Evolutionary conservation across 2,888 invertebrate species (phyloP).

Genomic region (Apamea anceps): DNA sequence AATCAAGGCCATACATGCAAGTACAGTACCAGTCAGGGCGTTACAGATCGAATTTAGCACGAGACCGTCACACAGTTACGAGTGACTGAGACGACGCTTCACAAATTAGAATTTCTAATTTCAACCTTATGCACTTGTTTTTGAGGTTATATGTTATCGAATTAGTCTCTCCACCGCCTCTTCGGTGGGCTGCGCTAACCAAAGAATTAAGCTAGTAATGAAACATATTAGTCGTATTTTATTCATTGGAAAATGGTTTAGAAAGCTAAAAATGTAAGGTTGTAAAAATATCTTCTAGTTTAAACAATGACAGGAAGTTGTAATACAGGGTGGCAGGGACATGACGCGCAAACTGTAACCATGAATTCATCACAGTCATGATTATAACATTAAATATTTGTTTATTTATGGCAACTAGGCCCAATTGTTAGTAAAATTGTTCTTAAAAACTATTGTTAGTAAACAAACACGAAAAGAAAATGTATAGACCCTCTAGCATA

Average conservation of each 20-base stretch:
- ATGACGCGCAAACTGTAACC: background rate
- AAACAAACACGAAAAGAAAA: too few species aligned
- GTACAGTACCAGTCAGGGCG: background rate
- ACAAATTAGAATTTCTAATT: background rate
- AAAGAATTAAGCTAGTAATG: constrained; percentile 12
- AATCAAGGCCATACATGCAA: background rate
- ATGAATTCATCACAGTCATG: background rate
- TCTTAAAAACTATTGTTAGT: too few species aligned
- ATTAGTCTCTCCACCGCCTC: background rate
- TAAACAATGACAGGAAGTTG: background rate
- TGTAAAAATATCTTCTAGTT: constrained; percentile 13
- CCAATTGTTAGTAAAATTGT: too few species aligned
- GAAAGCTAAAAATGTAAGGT: background rate
- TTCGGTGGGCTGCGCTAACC: constrained; percentile 6
- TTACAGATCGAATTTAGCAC: background rate
- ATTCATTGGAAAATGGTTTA: constrained; percentile 19
- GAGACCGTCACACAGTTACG: background rate
- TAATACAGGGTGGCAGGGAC: background rate
- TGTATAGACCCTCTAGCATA: background rate
- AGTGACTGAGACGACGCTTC: background rate
- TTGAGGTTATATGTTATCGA: background rate
- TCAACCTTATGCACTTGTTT: background rate
- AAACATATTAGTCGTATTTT: constrained; percentile 6
- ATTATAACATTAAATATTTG: background rate
- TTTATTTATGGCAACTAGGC: too few species aligned